A percentile compares a stretch with the other conserved stretches of the same genome.
phyloP scores from a whole-genome alignment of 2,888 invertebrate species.

The Scaptomyza parva region DNA sequence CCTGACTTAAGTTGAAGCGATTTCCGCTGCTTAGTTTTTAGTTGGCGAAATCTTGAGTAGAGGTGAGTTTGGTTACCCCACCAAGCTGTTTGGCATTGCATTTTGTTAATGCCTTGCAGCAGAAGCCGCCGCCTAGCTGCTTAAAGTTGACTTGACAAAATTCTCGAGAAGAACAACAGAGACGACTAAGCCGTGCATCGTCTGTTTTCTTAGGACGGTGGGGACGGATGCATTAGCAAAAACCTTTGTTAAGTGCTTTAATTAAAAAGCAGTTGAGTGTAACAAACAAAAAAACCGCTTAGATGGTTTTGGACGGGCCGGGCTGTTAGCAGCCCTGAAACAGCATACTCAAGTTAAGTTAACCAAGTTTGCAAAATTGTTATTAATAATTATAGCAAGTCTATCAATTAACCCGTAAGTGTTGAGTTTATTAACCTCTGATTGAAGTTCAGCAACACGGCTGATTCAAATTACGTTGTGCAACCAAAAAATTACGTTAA shows the following conservation, averaged over 20 bases:
- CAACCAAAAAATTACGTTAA: constrained; percentile 61
- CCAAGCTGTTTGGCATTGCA: constrained; percentile 16
- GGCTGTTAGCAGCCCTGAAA: not conserved
- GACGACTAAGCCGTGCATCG: constrained; percentile 23
- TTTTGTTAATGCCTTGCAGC: constrained; percentile 19
- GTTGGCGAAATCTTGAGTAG: constrained; percentile 28
- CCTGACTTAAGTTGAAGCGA: constrained; percentile 43
- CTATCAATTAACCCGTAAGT: constrained; percentile 28
- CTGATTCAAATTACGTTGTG: constrained; percentile 38
- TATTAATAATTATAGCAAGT: constrained; percentile 24
- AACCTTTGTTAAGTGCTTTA: constrained; percentile 38
- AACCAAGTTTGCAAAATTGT: constrained; percentile 1
- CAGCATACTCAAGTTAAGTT: not conserved
- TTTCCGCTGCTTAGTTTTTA: constrained; percentile 45
- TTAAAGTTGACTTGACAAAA: constrained; percentile 55
- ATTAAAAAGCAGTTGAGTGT: constrained; percentile 33
- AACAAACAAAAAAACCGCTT: not conserved
- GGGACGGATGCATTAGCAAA: constrained; percentile 31
- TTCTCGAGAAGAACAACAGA: constrained; percentile 38
- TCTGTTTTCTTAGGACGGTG: constrained; percentile 8
- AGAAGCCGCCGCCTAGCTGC: constrained; percentile 29
- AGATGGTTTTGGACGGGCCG: not conserved
- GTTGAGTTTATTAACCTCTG: constrained; percentile 39
- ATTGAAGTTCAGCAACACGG: constrained; percentile 31
- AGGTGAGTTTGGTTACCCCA: constrained; percentile 4